Base-by-base conservation (phyloP, 2,888 invertebrate species). In the Reticulitermes lucifugus region DNA sequence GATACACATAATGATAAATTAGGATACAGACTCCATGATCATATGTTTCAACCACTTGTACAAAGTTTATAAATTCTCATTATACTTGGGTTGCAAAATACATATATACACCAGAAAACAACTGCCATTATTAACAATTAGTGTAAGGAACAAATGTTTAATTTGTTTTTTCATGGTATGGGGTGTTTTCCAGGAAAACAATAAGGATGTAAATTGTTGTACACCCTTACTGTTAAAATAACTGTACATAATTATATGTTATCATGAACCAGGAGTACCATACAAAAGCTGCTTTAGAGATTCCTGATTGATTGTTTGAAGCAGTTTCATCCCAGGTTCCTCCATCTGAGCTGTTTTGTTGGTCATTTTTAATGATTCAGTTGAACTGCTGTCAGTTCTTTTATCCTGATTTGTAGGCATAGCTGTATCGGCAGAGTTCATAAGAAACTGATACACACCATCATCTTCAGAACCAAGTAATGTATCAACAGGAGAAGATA, bases 221-320 rank as follows among this genome's bases (percentile, higher is more conserved):
- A 7, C 46, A 9, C 46, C 46, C 46, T 46, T 46, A 46, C 9
- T 46, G 46, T 46, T 9, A 46, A 12, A 46, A 55, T 18, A 18
- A 0, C 55, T 55, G 55, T 18, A 55, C 55, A 18, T 9, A 12
- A 12, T 12, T 1, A 51, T 18, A 4, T 55, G 55, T 65, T 25
- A n/a, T 65, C 65, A 65, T n/a, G 80, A 41, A n/a, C 81, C 60
- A 22, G 84, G 43, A 12, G 90, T 89, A 81, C 89, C 91, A 86
- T 92, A 91, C 14, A 92, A 88, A 79, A 92, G 88, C 88, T 91
- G 91, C 87, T 92, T 92, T 29, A 92, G 89, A 2, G 92, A 92
- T 88, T 92, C 92, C 87, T 92, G 92, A 84, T 92, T 92, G 83
- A 92, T 92, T 4, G 92, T 92, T 86, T 91, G 89, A 22, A 77